Percentiles rank a stretch among this genome's conserved stretches.
Conservation (phyloP, 2,113 vertebrate species). For the Mormyrus lacerda region DNA sequence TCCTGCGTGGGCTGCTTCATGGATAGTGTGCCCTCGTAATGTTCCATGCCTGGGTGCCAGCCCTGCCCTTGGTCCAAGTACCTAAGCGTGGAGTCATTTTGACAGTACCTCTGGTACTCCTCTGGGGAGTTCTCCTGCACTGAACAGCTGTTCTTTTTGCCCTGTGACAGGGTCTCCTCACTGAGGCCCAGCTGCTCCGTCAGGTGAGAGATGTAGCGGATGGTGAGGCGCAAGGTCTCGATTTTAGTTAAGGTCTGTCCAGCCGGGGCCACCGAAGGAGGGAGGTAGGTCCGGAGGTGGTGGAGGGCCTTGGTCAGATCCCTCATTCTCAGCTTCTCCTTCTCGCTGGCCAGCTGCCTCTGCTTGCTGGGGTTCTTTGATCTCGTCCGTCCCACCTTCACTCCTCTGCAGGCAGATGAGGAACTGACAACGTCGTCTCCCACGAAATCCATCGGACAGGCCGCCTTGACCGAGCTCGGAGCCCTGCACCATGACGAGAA, state of each 20-base stretch:
- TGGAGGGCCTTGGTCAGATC: constrained; percentile 68
- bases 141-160: constrained; percentile 41
- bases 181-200: constrained; percentile 62
- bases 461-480: constrained; percentile 25
- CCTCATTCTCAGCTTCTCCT: constrained; percentile 72
- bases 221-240: constrained; percentile 67
- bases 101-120: constrained; percentile 44
- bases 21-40: constrained; percentile 33
- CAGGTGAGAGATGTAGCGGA: constrained; percentile 67
- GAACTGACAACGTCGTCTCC: constrained; percentile 22
- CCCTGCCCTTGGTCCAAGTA: constrained; percentile 32
- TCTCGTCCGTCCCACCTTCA: constrained; percentile 27
- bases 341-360: constrained; percentile 70
- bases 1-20: constrained; percentile 37
- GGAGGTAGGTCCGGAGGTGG: constrained; percentile 67
- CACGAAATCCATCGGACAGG: constrained; percentile 25
- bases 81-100: constrained; percentile 35
- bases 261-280: constrained; percentile 61
- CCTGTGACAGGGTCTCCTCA: constrained; percentile 52
- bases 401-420: constrained; percentile 20
- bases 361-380: constrained; percentile 60
- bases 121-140: constrained; percentile 42
- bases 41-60: constrained; percentile 28
- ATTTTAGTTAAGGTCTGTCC: constrained; percentile 71
- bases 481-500: constrained; percentile 47